A percentile compares a stretch with the other conserved stretches of the same genome.
phyloP scores from a whole-genome alignment of 2,797 vertebrate species.

The Anguilla obscura region DNA sequence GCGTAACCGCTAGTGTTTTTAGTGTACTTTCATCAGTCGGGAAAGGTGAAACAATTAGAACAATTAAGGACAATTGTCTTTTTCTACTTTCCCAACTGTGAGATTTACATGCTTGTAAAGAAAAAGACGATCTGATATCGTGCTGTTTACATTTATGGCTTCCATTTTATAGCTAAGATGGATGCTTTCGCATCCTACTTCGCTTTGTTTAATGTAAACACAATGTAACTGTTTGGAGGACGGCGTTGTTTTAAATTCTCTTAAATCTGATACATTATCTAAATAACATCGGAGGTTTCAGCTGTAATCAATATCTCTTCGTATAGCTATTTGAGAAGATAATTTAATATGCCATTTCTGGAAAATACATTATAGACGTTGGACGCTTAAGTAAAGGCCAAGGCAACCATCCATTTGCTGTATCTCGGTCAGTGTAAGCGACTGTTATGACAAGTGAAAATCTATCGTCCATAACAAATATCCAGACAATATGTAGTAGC shows the following conservation, averaged over 20 bases:
- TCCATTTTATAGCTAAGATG: constrained; percentile 79
- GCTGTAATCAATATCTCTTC: not conserved
- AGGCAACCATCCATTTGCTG: not conserved
- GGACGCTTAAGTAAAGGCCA: not conserved
- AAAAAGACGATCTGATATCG: constrained; percentile 39
- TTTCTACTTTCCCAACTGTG: not conserved
- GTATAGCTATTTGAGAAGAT: not conserved
- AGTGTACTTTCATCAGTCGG: not conserved
- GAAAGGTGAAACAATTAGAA: not conserved
- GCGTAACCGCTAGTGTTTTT: not conserved
- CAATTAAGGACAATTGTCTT: not conserved
- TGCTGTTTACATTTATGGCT: constrained; percentile 59
- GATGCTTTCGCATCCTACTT: not conserved
- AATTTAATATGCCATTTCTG: not conserved
- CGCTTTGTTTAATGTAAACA: not conserved
- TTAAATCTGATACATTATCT: not conserved
- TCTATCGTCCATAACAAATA: not conserved
- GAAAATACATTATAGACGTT: not conserved
- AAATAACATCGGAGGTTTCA: not conserved
- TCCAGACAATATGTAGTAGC: not conserved
- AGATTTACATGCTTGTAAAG: not conserved
- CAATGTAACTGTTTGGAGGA: not conserved
- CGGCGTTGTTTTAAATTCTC: not conserved
- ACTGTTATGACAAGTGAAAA: not conserved
- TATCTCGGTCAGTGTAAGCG: not conserved